These are phyloP conservation scores for Drosophila prostipennis DNA, from an alignment of 2,888 invertebrate genomes.

Conservation along the genomic window DNA sequence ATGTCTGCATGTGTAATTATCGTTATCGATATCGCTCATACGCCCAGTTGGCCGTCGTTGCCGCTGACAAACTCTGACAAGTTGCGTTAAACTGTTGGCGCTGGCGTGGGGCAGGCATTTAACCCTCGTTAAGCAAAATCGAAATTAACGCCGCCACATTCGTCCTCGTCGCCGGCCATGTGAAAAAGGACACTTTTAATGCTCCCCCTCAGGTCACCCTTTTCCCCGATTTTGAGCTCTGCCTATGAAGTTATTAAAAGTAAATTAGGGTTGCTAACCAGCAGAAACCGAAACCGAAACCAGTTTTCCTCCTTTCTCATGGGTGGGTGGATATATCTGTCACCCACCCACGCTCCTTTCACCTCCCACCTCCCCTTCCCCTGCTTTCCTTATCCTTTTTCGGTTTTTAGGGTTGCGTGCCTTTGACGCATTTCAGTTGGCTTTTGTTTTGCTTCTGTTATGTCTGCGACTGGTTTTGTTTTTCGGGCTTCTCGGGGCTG, in stretches of 20 bases:
- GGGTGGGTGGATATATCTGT: slow-evolving; percentile 16
- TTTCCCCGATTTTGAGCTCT: slow-evolving; percentile 23
- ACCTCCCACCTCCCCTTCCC: neutral
- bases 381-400: slow-evolving; percentile 15
- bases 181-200: slow-evolving; percentile 77
- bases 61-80: slow-evolving; percentile 44
- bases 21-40: slow-evolving; percentile 78
- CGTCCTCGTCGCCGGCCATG: slow-evolving; percentile 48
- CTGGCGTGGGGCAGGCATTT: slow-evolving; percentile 48
- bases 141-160: slow-evolving; percentile 72
- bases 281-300: slow-evolving; percentile 65
- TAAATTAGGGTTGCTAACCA: slow-evolving; percentile 81
- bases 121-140: slow-evolving; percentile 75
- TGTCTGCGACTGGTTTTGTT: slow-evolving; percentile 42
- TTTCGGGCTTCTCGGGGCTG: slow-evolving; percentile 11
- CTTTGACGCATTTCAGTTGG: slow-evolving; percentile 63
- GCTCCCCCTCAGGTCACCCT: slow-evolving; percentile 23
- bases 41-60: slow-evolving; percentile 55
- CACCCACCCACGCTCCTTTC: neutral
- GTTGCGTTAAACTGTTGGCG: slow-evolving; percentile 41
- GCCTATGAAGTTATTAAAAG: slow-evolving; percentile 82
- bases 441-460: slow-evolving; percentile 44
- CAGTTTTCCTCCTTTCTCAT: slow-evolving; percentile 50
- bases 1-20: slow-evolving; percentile 70
- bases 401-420: slow-evolving; percentile 69